phyloP scores from a whole-genome alignment of 1,140 invertebrate genomes.

The Elysia chlorotica region DNA sequence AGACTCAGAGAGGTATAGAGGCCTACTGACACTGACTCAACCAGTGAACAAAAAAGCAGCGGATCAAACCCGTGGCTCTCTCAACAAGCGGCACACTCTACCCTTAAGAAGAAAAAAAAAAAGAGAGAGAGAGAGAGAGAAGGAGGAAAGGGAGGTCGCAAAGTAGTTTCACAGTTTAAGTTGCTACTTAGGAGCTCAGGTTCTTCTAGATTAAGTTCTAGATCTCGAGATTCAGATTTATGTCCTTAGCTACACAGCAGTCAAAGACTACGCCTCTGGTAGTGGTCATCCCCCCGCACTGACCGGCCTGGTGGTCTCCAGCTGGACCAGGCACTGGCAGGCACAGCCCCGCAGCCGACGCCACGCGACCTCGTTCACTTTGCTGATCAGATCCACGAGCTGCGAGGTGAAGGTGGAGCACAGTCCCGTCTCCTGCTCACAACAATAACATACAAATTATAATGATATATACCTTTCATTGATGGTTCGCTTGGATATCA shows the following conservation, averaged over 20 bases:
- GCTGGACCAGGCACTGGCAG: conserved; percentile 7
- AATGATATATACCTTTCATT: no score
- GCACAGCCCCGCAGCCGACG: background rate
- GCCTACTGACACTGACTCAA: no score
- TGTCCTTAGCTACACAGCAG: background rate
- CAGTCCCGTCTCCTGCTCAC: background rate
- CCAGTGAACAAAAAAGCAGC: no score
- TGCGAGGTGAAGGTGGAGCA: background rate
- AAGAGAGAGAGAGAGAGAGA: no score
- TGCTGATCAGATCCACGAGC: background rate
- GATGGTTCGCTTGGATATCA: no score
- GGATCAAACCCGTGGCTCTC: no score
- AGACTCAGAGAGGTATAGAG: no score
- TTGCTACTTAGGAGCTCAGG: background rate
- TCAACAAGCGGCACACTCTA: no score
- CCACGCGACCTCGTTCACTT: background rate
- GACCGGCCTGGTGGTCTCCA: conserved; percentile 9
- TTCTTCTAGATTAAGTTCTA: background rate
- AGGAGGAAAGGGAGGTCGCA: no score
- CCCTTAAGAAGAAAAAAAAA: no score
- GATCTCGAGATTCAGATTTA: background rate
- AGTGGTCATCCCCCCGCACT: background rate
- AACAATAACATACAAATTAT: no score
- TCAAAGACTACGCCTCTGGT: background rate
- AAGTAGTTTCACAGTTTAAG: no score